These are phyloP conservation scores for Cyrtonyx montezumae DNA, from an alignment of 2,113 vertebrate species.

Conservation along the genomic window DNA sequence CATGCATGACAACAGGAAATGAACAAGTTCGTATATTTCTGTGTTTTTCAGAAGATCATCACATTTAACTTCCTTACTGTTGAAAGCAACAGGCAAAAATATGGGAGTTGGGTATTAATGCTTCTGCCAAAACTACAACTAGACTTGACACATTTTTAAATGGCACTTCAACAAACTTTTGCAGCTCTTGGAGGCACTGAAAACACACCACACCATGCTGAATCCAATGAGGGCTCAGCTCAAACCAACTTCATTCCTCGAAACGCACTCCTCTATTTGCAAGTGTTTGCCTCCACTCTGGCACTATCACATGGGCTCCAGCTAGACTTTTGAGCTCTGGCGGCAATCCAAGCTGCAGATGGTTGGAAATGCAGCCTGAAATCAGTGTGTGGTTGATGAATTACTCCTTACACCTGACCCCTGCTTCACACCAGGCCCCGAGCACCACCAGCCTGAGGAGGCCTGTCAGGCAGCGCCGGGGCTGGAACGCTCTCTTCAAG, in stretches of 20 bases:
- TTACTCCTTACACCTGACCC: constrained; percentile 78
- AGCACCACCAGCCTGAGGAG: constrained; percentile 66
- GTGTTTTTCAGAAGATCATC: constrained; percentile 52
- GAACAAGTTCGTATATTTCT: constrained; percentile 48
- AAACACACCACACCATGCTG: background rate
- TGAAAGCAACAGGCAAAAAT: constrained; percentile 50
- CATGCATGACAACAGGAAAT: background rate
- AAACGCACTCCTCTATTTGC: constrained; percentile 42
- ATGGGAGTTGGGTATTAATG: constrained; percentile 40
- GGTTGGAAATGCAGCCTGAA: constrained; percentile 75
- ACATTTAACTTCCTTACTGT: constrained; percentile 54
- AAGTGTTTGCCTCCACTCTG: constrained; percentile 65
- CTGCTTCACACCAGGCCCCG: constrained; percentile 74
- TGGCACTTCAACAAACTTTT: background rate
- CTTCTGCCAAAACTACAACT: constrained; percentile 52
- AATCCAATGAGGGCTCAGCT: constrained; percentile 4
- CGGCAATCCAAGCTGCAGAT: constrained; percentile 75
- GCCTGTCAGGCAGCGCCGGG: constrained; percentile 44
- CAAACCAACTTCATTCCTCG: constrained; percentile 41
- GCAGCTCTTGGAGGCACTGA: background rate
- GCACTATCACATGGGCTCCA: constrained; percentile 54
- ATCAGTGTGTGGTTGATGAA: constrained; percentile 76
- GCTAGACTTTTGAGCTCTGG: constrained; percentile 69
- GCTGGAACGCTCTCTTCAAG: constrained; percentile 61
- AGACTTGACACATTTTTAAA: constrained; percentile 32